A percentile compares a stretch with the other conserved stretches of the same genome.
Evolutionary conservation across 2,888 invertebrate species (phyloP).

Genomic region (Saturnia pavonia): DNA sequence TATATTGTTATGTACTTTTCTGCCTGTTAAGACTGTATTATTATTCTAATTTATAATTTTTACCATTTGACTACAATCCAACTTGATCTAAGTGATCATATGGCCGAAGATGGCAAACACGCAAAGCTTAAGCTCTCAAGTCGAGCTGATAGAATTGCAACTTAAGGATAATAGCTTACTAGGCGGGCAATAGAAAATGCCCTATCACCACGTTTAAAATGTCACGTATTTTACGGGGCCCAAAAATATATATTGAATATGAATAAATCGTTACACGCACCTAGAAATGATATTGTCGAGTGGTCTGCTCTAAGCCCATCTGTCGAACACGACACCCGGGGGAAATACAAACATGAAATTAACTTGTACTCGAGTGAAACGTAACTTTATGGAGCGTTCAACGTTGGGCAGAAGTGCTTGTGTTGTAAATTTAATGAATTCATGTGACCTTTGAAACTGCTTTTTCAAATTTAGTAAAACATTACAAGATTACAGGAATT

Average conservation of each 20-base stretch:
- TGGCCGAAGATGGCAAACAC: no score
- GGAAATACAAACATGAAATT: constrained; percentile 12
- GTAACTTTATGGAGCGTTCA: neutral
- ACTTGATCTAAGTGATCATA: no score
- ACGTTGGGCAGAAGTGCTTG: neutral
- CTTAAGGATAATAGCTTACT: no score
- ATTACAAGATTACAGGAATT: neutral
- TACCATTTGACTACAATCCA: no score
- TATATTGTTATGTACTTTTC: no score
- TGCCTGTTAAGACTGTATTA: no score
- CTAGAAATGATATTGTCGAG: neutral
- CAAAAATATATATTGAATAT: neutral
- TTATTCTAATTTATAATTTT: no score
- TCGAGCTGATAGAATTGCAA: no score
- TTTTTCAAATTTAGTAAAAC: neutral
- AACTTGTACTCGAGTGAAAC: constrained; percentile 1
- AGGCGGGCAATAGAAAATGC: no score
- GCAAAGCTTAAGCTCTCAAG: no score
- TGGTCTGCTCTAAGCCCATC: neutral
- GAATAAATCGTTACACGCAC: neutral
- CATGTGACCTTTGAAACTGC: neutral
- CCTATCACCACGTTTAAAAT: neutral
- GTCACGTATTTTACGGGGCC: neutral
- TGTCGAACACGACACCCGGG: neutral
- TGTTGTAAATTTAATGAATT: neutral